phyloP scores from a whole-genome alignment of 1,140 invertebrate species.

The Halyomorpha halys region DNA sequence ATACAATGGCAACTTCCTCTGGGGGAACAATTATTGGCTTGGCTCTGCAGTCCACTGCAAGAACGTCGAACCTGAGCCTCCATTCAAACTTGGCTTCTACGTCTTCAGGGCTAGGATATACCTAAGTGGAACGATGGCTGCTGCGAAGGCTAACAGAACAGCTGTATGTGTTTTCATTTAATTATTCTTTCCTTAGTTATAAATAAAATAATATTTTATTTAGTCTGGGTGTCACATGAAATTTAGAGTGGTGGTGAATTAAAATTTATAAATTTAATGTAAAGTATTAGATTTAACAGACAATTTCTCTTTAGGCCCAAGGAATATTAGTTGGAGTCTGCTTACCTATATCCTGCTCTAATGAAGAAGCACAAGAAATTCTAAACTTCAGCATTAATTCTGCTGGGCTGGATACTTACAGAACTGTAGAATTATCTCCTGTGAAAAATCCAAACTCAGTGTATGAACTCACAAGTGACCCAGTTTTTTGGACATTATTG shows the following conservation, averaged over 20 bases:
- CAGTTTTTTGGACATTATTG: conserved; percentile 58
- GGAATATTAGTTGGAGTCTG: conserved; percentile 52
- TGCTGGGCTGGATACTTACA: conserved; percentile 32
- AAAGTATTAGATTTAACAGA: no score
- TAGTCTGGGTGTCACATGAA: no score
- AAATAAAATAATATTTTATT: background rate
- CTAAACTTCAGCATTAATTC: conserved; percentile 43
- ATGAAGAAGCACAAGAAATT: conserved; percentile 47
- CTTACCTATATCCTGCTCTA: conserved; percentile 53
- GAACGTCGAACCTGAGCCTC: conserved; percentile 44
- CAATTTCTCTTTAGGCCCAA: conserved; percentile 10
- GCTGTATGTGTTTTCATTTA: background rate
- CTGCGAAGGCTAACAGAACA: background rate
- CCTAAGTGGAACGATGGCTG: conserved; percentile 24
- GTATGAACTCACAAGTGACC: conserved; percentile 54
- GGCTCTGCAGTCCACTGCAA: conserved; percentile 64
- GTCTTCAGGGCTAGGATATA: conserved; percentile 46
- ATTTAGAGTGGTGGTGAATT: no score
- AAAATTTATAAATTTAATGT: no score
- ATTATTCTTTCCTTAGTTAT: background rate
- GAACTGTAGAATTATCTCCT: conserved; percentile 40
- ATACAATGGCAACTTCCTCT: conserved; percentile 51
- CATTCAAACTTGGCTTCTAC: conserved; percentile 48
- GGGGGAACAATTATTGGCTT: conserved; percentile 72
- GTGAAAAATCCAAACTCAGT: conserved; percentile 53